Evolutionary conservation across 2,113 vertebrate species (phyloP).

Genomic region (Irena cyanogastra): DNA sequence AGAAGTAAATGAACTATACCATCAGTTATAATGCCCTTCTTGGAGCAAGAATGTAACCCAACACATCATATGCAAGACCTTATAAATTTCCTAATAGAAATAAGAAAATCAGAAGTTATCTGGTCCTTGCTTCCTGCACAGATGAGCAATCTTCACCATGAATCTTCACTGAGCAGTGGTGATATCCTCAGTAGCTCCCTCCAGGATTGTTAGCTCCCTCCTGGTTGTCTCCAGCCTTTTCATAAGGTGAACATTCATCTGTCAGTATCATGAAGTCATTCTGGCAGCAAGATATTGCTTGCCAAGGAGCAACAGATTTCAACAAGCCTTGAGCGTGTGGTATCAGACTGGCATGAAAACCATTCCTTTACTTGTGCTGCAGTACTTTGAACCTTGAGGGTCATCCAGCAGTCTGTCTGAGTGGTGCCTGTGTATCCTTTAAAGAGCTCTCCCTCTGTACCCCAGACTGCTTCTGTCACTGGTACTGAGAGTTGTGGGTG

Average conservation of each 20-base stretch:
- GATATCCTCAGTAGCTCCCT: not conserved
- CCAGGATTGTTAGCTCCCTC: not conserved
- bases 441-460: not conserved
- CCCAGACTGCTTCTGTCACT: not conserved
- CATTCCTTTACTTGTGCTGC: not conserved
- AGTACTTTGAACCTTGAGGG: not conserved
- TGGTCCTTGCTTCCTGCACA: not conserved
- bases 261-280: not conserved
- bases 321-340: not conserved
- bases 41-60: not conserved
- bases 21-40: not conserved
- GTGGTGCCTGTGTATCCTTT: not conserved
- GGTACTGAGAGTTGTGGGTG: not conserved
- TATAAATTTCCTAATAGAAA: not conserved
- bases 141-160: not conserved
- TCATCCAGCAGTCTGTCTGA: not conserved
- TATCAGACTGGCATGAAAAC: not conserved
- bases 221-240: not conserved
- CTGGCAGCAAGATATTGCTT: not conserved
- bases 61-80: not conserved
- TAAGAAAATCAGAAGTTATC: not conserved
- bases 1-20: not conserved
- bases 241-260: not conserved
- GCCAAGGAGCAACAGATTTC: not conserved
- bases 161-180: not conserved